phyloP scores from a whole-genome alignment of 2,888 invertebrate genomes.

The Erebia ligea region DNA sequence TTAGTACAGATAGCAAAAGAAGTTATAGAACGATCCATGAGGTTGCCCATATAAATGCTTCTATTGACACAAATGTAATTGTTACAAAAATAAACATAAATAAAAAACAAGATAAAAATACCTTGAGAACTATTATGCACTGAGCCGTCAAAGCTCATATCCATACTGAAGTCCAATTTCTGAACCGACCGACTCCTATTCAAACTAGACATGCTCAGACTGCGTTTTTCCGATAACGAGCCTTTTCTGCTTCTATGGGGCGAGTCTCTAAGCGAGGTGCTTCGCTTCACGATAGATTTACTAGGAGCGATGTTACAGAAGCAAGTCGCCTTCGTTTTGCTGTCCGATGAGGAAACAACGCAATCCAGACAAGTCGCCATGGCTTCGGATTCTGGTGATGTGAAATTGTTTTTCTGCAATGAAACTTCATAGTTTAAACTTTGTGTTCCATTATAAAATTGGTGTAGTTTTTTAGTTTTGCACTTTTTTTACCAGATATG shows the following conservation, averaged over 20 bases:
- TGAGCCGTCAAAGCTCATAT: conserved; percentile 80
- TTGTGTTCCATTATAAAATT: too few species aligned
- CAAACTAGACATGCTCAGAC: conserved; percentile 70
- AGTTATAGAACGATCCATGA: too few species aligned
- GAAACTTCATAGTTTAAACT: background rate
- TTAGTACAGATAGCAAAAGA: too few species aligned
- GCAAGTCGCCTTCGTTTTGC: conserved; percentile 58
- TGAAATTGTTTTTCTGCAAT: conserved; percentile 72
- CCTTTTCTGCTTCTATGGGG: conserved; percentile 59
- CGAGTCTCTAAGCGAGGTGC: conserved; percentile 70
- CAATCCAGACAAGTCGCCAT: conserved; percentile 73
- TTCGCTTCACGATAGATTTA: conserved; percentile 60
- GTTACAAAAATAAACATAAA: background rate
- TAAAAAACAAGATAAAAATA: conserved; percentile 40
- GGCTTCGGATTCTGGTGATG: conserved; percentile 70
- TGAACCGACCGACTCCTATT: conserved; percentile 76
- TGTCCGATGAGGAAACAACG: conserved; percentile 53
- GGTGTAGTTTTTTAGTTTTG: too few species aligned
- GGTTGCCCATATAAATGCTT: too few species aligned
- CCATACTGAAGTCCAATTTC: conserved; percentile 80
- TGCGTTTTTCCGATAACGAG: conserved; percentile 66
- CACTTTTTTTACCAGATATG: too few species aligned
- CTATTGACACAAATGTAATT: too few species aligned
- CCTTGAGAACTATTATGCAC: conserved; percentile 69
- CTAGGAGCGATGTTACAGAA: conserved; percentile 67